A percentile compares a stretch with the other conserved stretches of the same genome.
These are phyloP conservation scores for Atethmia centrago DNA, from an alignment of 2,888 invertebrate species.

Conservation along the genomic window DNA sequence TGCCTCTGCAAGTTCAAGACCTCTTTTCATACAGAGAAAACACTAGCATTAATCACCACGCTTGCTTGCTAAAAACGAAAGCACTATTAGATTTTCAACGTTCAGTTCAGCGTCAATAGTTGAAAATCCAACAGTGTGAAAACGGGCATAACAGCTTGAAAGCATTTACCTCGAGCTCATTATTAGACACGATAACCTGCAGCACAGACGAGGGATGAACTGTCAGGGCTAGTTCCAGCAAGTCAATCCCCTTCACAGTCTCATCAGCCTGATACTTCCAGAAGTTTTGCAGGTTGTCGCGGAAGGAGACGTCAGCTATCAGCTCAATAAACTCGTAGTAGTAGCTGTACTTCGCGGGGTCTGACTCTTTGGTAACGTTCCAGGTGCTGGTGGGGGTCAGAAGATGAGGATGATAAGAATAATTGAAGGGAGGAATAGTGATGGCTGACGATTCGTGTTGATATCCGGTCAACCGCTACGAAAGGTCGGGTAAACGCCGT, in stretches of 20 bases:
- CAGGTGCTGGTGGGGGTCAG: conserved; percentile 74
- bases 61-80: too few relatives aligned
- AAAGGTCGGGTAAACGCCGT: too few relatives aligned
- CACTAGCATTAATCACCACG: too few relatives aligned
- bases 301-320: conserved; percentile 85
- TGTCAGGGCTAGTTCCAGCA: conserved; percentile 91
- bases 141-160: neutral
- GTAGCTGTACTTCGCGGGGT: conserved; percentile 80
- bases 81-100: too few relatives aligned
- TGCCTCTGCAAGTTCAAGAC: too few relatives aligned
- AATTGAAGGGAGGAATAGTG: neutral
- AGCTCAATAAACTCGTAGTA: conserved; percentile 85
- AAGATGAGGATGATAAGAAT: neutral
- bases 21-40: too few relatives aligned
- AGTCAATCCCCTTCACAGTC: conserved; percentile 89
- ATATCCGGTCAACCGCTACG: too few relatives aligned
- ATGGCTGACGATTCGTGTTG: too few relatives aligned
- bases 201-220: conserved; percentile 81
- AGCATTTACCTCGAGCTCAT: conserved; percentile 67
- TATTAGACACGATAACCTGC: conserved; percentile 75
- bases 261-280: conserved; percentile 92
- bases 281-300: conserved; percentile 92
- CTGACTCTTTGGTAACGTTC: conserved; percentile 84
- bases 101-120: too few relatives aligned
- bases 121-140: too few relatives aligned